Percentiles rank a stretch among this genome's conserved stretches.
Conservation (phyloP, 2,113 vertebrate genomes). For the Cichladusa arquata region DNA sequence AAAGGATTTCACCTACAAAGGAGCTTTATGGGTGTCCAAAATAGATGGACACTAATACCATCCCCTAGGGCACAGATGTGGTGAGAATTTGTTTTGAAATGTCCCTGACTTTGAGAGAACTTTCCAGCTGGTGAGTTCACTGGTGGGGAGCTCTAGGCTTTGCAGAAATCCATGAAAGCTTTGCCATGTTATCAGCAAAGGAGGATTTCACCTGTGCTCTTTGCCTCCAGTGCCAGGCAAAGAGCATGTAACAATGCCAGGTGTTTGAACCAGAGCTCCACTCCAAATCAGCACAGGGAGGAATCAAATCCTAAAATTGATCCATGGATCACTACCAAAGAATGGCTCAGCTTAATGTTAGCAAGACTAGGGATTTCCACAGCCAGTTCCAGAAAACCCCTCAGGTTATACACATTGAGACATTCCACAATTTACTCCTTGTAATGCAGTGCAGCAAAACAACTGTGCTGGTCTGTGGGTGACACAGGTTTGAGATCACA, state of each 20-base stretch:
- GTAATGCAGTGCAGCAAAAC: background rate
- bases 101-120: background rate
- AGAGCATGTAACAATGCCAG: background rate
- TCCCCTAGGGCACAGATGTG: background rate
- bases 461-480: background rate
- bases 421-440: background rate
- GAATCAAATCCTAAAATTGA: background rate
- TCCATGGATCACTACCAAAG: background rate
- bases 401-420: background rate
- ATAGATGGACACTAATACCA: background rate
- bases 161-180: background rate
- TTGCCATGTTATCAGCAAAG: background rate
- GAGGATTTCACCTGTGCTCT: background rate
- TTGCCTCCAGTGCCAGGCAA: background rate
- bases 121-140: background rate
- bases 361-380: background rate
- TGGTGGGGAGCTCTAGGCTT: background rate
- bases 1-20: conserved; percentile 17
- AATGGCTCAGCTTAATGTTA: background rate
- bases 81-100: background rate
- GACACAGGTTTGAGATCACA: background rate
- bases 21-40: background rate
- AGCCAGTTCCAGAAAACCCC: background rate
- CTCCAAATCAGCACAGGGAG: background rate
- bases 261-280: background rate